Base-by-base conservation (phyloP, 2,888 invertebrate species). In the Panzeria rudis region DNA sequence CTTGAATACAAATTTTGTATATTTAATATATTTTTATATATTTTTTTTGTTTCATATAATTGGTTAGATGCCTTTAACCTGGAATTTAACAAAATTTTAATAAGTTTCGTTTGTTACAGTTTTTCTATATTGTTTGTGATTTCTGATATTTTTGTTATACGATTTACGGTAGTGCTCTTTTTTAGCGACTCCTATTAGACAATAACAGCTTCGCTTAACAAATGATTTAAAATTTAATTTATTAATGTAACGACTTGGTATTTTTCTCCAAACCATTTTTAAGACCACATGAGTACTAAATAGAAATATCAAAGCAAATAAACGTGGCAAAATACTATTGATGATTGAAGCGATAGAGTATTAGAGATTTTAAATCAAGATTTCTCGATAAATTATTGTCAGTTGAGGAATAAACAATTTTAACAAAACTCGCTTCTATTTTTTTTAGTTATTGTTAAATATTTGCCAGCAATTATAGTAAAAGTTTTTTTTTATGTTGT, bases 301-400 rank as follows among this genome's bases (percentile, higher is more conserved):
- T 75, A 71, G 59, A 83, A 84, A 84, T 79, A 84, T 84, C 75
- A 79, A 59, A 32, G 38, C 41, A 73, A 84, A 71, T 62, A 54
- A 79, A 72, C 7, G 61, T 61, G 66, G 50, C 35, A 62, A 68
- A 56, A 61, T 52, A 35, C 11, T 56, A 52, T 69, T 56, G 50
- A 59, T 79, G 44, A 73, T 61, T 38, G 38, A 44, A 71, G 23
- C 79, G 75, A 75, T 79, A 56, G 66, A 59, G 59, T 38, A 61
- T 17, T 29, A 29, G 32, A 66, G 72, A 77, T 72, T 62, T 62
- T 35, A 23, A 69, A 78, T 73, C 56, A 56, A 84, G 79, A 79
- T 79, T 79, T 83, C 56, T 69, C 56, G 69, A 69, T 75, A 84
- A 79, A 75, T 75, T 73, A 56, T 83, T 83, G 61, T 52, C 62